Percentiles rank a stretch among this genome's conserved stretches.
phyloP scores from a whole-genome alignment of 2,888 invertebrate species.

The Teinopalpus imperialis region DNA sequence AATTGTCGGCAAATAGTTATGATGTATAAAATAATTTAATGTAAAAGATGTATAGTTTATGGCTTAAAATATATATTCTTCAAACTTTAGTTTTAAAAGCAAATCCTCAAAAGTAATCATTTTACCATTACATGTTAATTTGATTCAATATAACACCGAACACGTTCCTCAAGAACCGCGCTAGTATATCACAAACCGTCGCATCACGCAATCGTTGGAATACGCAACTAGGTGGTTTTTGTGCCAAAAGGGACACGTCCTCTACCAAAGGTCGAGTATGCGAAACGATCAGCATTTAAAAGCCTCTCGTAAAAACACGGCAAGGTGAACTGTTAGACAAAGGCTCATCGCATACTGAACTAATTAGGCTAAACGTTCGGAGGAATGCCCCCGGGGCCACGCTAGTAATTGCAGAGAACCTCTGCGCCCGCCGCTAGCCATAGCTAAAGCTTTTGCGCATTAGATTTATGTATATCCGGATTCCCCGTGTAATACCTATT shows the following conservation, averaged over 20 bases:
- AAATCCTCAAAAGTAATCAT: no score
- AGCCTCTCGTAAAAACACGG: constrained; percentile 54
- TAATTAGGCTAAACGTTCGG: constrained; percentile 65
- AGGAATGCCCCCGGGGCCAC: constrained; percentile 69
- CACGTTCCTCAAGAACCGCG: neutral
- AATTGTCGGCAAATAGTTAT: no score
- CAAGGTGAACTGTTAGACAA: constrained; percentile 78
- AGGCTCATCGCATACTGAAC: constrained; percentile 67
- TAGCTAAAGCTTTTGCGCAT: constrained; percentile 53
- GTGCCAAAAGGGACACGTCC: constrained; percentile 55
- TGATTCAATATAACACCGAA: neutral
- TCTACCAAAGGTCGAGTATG: constrained; percentile 55
- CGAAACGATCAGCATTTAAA: constrained; percentile 41
- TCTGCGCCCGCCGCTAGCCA: constrained; percentile 45
- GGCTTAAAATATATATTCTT: no score
- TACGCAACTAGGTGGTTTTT: constrained; percentile 38
- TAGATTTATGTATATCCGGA: constrained; percentile 75
- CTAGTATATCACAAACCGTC: constrained; percentile 23
- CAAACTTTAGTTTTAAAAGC: no score
- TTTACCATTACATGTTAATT: no score
- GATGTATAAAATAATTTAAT: no score
- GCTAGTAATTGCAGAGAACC: constrained; percentile 60
- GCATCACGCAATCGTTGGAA: constrained; percentile 37
- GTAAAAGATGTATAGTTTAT: no score
- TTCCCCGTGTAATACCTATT: constrained; percentile 48